phyloP scores from a whole-genome alignment of 2,888 invertebrate species.

The Epiblema foenella region DNA sequence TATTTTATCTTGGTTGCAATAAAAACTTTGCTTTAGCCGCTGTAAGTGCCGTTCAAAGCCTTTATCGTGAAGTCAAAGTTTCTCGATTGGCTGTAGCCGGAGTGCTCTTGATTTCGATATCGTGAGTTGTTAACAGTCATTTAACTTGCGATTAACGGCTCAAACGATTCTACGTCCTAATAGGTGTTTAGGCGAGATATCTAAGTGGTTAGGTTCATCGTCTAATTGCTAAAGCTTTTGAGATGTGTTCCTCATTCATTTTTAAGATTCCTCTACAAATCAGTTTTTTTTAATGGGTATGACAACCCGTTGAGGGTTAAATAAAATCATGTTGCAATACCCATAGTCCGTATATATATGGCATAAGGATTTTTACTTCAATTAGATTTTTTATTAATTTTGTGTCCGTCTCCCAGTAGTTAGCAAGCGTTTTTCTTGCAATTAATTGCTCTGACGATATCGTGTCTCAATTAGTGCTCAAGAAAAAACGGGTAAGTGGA shows the following conservation, averaged over 20 bases:
- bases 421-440: neutral
- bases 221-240: neutral
- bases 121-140: constrained; percentile 49
- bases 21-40: constrained; percentile 39
- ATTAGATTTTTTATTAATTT: too few species aligned
- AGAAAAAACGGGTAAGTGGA: too few species aligned
- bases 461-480: neutral
- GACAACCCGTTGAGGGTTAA: too few species aligned
- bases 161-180: constrained; percentile 42
- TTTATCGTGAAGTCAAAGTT: constrained; percentile 41
- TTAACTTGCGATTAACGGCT: constrained; percentile 44
- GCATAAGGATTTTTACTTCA: too few species aligned
- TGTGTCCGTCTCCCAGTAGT: neutral
- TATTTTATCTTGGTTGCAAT: constrained; percentile 42
- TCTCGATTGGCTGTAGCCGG: constrained; percentile 40
- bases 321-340: too few species aligned
- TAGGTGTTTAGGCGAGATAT: constrained; percentile 26
- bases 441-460: neutral
- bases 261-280: too few species aligned
- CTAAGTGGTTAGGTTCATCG: constrained; percentile 18
- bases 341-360: too few species aligned
- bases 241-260: neutral
- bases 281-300: too few species aligned
- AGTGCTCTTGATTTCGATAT: constrained; percentile 49
- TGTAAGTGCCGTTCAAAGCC: constrained; percentile 40